Base-by-base conservation (phyloP, 2,797 vertebrate genomes). In the Centropyge bicolor region DNA sequence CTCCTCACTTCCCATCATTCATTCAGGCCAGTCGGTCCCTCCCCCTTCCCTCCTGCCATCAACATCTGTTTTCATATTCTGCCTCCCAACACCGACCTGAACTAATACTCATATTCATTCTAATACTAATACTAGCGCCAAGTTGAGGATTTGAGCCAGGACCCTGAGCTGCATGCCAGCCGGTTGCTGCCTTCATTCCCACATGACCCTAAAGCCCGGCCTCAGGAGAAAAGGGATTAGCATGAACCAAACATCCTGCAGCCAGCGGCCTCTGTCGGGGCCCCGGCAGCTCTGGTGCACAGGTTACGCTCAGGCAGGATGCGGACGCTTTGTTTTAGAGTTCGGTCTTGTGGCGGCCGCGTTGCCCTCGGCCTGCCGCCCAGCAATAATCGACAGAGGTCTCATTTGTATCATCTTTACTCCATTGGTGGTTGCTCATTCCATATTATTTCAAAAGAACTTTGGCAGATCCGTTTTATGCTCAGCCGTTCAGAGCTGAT, bases 41-140 rank as follows among this genome's bases (percentile, higher is more conserved):
- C 87, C 92, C 87, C 86, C 87, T 84, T 90, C 89, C 90, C 85
- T 86, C 79, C 90, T 88, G 89, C 81, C 81, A 76, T 93, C 92
- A 93, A 94, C 93, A 94, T 94, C 92, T 95, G 94, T 91, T 94
- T 94, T 92, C 89, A 92, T 92, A 94, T 94, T 94, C 93, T 91
- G 91, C 93, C 93, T 94, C 84, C 93, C 91, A 93, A 94, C 89
- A 93, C 91, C 57, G 74, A 87, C 86, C 89, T 87, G 80, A 92
- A 90, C 90, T 93, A 94, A 94, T 92, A 92, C 91, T 93, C 89
- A 92, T 92, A 93, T 91, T 93, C 88, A 86, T 93, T 91, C 92
- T 93, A 91, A 91, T 91, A 91, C 91, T 93, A 91, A 92, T 93
- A 90, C 91, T 80, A 84, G 88, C 76, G 84, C 88, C 90, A 89